Percentiles rank a stretch among this genome's conserved stretches.
These are phyloP conservation scores for Stratiomys singularior DNA, from an alignment of 2,888 invertebrate species.

Conservation along the genomic window DNA sequence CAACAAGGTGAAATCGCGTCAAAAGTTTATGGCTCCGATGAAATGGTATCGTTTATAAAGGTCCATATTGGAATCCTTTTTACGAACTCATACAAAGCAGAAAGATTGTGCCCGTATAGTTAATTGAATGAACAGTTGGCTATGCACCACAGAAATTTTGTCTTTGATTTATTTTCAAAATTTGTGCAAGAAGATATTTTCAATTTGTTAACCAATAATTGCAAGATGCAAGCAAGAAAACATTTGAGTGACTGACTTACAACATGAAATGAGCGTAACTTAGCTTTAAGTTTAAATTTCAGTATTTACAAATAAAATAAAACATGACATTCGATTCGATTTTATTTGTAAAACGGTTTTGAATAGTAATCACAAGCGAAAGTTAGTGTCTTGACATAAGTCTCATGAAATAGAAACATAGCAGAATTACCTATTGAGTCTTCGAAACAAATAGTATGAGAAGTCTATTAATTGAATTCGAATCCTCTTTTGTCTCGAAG, in stretches of 20 bases:
- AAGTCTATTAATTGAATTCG: not conserved
- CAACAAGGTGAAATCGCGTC: no score
- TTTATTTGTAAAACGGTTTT: conserved; percentile 18
- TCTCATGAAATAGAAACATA: conserved; percentile 8
- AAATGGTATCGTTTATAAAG: no score
- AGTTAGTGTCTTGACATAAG: conserved; percentile 13
- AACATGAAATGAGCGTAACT: not conserved
- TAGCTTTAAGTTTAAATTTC: conserved; percentile 32
- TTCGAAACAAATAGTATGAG: not conserved
- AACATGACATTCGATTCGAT: conserved; percentile 11
- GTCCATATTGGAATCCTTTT: no score
- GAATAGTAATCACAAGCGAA: not conserved
- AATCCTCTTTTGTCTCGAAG: conserved; percentile 33
- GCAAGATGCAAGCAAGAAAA: no score
- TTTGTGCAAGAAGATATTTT: not conserved
- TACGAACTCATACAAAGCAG: no score
- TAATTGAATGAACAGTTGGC: no score
- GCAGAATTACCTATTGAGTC: conserved; percentile 1
- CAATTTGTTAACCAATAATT: not conserved
- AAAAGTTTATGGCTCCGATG: no score
- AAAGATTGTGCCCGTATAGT: no score
- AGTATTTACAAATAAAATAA: conserved; percentile 31
- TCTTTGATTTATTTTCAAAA: not conserved
- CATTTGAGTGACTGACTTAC: not conserved
- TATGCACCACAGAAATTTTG: no score